phyloP scores from a whole-genome alignment of 2,888 invertebrate genomes.

The Plebejus melissa region DNA sequence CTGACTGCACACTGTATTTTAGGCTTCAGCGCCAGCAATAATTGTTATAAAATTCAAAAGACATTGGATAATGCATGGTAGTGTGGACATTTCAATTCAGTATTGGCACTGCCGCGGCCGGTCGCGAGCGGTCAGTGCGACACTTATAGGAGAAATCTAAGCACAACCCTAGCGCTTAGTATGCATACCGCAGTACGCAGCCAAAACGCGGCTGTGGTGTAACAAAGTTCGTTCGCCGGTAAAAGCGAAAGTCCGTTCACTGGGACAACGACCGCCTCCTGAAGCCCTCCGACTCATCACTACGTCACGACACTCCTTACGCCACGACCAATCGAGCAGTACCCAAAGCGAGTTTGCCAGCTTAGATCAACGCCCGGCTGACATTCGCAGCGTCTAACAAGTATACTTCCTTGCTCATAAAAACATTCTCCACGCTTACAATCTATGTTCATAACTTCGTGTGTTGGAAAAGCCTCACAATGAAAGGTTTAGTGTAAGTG shows the following conservation, averaged over 20 bases:
- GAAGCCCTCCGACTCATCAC: conserved; percentile 53
- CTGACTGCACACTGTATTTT: too few species aligned
- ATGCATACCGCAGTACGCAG: conserved; percentile 65
- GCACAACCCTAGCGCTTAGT: conserved; percentile 63
- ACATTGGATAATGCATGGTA: too few species aligned
- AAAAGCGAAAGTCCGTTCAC: conserved; percentile 78
- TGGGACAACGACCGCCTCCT: conserved; percentile 77
- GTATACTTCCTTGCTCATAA: not conserved
- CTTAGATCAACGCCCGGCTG: not conserved
- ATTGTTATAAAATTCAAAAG: too few species aligned
- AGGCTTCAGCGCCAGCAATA: too few species aligned
- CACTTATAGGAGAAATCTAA: conserved; percentile 63
- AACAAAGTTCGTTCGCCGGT: conserved; percentile 77
- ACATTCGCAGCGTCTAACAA: not conserved
- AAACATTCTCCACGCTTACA: too few species aligned
- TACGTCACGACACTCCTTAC: conserved; percentile 50
- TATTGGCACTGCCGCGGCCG: not conserved
- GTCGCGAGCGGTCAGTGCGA: not conserved
- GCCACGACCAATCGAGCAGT: conserved; percentile 34
- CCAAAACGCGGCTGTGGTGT: conserved; percentile 69
- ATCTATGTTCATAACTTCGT: not conserved
- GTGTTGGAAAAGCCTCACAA: not conserved
- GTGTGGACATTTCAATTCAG: not conserved
- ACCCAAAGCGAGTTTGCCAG: not conserved
- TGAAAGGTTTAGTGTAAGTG: too few species aligned